These are phyloP conservation scores for Atractosteus spatula DNA, from an alignment of 2,113 vertebrate species.

Conservation along the genomic window DNA sequence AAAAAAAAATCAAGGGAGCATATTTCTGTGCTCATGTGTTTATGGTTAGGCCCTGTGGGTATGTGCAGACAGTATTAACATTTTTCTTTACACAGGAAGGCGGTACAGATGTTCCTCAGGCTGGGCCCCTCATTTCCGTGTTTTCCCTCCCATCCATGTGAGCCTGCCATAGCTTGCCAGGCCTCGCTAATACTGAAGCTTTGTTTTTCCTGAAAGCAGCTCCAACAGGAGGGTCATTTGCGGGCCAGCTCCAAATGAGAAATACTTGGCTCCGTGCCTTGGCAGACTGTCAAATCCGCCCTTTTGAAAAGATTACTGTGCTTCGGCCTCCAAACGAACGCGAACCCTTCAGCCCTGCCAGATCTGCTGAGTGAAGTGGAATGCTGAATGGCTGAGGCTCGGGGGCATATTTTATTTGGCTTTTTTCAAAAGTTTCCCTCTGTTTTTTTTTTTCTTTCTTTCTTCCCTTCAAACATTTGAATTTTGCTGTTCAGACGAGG, in stretches of 20 bases:
- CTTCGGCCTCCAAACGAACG: conserved; percentile 50
- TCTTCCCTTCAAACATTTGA: conserved; percentile 44
- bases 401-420: conserved; percentile 57
- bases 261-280: conserved; percentile 65
- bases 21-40: conserved; percentile 47
- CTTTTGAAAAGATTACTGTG: conserved; percentile 73
- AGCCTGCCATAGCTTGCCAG: conserved; percentile 10
- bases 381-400: conserved; percentile 51
- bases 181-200: conserved; percentile 8
- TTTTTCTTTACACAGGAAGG: conserved; percentile 58
- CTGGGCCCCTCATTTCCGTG: conserved; percentile 57
- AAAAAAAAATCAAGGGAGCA: conserved; percentile 54
- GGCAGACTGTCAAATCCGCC: conserved; percentile 66
- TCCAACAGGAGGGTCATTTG: conserved; percentile 69
- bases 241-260: conserved; percentile 71
- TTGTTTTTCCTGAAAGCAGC: conserved; percentile 60
- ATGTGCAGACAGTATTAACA: conserved; percentile 59
- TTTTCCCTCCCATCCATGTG: conserved; percentile 49
- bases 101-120: conserved; percentile 62
- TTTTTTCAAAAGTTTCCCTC: conserved; percentile 61
- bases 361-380: conserved; percentile 63
- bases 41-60: conserved; percentile 39
- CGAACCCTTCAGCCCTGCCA: conserved; percentile 62
- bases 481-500: conserved; percentile 51
- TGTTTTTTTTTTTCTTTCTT: conserved; percentile 46